phyloP scores from a whole-genome alignment of 1,140 invertebrate genomes.

The Drosophila lowei region DNA sequence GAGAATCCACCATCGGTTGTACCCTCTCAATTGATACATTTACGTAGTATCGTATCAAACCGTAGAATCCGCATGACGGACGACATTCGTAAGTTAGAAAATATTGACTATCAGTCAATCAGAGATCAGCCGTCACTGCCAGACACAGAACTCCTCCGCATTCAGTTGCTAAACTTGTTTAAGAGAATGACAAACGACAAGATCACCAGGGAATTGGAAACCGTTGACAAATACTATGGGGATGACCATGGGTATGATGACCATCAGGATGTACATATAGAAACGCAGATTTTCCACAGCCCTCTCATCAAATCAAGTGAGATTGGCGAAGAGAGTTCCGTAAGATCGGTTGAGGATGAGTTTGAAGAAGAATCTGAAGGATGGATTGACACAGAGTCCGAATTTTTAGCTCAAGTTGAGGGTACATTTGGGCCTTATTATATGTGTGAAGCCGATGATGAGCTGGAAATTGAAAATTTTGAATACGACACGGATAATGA shows the following conservation, averaged over 20 bases:
- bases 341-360: no score
- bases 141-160: slow-evolving; percentile 4
- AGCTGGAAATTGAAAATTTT: background rate
- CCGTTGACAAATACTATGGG: background rate
- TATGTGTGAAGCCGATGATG: no score
- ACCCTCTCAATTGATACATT: slow-evolving; percentile 3
- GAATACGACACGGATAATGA: background rate
- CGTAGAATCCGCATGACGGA: background rate
- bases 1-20: background rate
- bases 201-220: slow-evolving; percentile 31
- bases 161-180: slow-evolving; percentile 23
- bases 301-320: background rate
- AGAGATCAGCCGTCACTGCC: background rate
- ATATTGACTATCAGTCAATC: background rate
- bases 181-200: slow-evolving; percentile 41
- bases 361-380: no score
- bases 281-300: background rate
- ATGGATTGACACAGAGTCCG: background rate
- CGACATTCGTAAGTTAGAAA: slow-evolving; percentile 24
- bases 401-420: no score
- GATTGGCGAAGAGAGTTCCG: slow-evolving; percentile 8
- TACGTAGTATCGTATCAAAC: slow-evolving; percentile 9
- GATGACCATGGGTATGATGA: background rate
- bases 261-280: background rate
- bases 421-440: no score